Evolutionary conservation across 1,140 invertebrate genomes (phyloP), one percentile per base, ranked within the genome.

Genomic region (Drosophila aff.): DNA sequence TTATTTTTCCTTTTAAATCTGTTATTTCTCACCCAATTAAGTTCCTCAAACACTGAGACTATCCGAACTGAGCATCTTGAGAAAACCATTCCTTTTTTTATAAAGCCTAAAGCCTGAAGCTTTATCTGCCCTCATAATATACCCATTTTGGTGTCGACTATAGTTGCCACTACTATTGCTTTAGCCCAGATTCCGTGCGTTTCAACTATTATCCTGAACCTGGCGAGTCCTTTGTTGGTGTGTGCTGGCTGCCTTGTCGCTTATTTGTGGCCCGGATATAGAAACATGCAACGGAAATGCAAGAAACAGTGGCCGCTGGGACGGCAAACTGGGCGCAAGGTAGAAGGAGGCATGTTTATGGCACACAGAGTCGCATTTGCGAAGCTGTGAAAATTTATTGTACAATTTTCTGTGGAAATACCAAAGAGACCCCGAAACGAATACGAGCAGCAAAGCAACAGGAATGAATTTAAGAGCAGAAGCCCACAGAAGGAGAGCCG

Each of bases 251-350:
- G 68, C 57, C 76, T 61, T 77, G 75, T 65, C 61, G 72, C 73
- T 81, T 81, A 81, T 76, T 82, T 79, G 80, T 68, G 80, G 61
- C 28, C 83, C 81, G 83, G 83, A 87, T 87, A 89, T 89, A 84
- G 84, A 87, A 89, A 84, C 84, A 74, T 87, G 76, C 80, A 87
- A 71, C 72, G 84, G 77, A 87, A 83, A 81, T 83, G 72, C 81
- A 78, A 59, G 71, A 71, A 66, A 73, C 74, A 82, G 65, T 57
- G 55, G 60, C 71, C 55, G 57, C 81, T 63, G 80, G 61, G 46
- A 59, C 28, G 38, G 43, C 60, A 50, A 40, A 68, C 43, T 41
- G 61, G 46, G 26, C 21, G 47, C 16, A 43, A 44, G 44, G 69
- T 73, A 52, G 71, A 40, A 50, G 46, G 55, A 77, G 60, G 53